Conservation (phyloP, 2,113 vertebrate species). For the Myotis davidii region DNA sequence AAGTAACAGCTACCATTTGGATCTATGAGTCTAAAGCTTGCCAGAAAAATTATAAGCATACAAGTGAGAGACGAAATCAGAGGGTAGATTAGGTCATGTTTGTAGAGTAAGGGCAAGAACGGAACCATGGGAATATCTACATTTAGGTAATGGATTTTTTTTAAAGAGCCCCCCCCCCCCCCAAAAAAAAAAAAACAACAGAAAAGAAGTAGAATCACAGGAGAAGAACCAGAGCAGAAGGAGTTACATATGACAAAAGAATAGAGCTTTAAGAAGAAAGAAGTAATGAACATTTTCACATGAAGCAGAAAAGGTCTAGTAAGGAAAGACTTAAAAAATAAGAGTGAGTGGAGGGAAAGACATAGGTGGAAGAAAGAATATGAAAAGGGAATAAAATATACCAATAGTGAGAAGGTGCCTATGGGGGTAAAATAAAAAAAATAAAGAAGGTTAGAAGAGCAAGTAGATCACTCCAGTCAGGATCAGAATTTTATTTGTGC, state of each 20-base stretch:
- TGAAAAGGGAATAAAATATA: slow-evolving; percentile 43
- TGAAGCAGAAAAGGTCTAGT: slow-evolving; percentile 10
- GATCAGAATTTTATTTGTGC: not conserved
- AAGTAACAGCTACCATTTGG: slow-evolving; percentile 31
- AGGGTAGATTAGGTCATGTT: not conserved
- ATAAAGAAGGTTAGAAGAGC: slow-evolving; percentile 38
- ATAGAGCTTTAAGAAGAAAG: slow-evolving; percentile 6
- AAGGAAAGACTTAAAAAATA: slow-evolving; percentile 31
- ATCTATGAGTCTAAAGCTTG: slow-evolving; percentile 4
- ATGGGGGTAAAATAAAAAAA: not conserved
- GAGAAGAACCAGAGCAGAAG: slow-evolving; percentile 5
- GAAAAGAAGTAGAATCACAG: slow-evolving; percentile 30
- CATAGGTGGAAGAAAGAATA: slow-evolving; percentile 25
- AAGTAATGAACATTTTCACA: slow-evolving; percentile 40
- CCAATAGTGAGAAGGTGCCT: slow-evolving; percentile 43
- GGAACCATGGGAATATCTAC: not conserved
- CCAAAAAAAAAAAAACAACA: not conserved
- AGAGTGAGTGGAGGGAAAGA: not conserved
- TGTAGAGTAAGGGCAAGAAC: slow-evolving; percentile 53
- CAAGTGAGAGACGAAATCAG: slow-evolving; percentile 34
- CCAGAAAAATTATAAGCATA: slow-evolving; percentile 21
- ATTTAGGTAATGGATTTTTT: not conserved
- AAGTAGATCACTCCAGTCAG: slow-evolving; percentile 23
- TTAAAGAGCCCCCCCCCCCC: not conserved
- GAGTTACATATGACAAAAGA: slow-evolving; percentile 28